phyloP scores from a whole-genome alignment of 2,113 vertebrate species.

The Ascaphus truei region DNA sequence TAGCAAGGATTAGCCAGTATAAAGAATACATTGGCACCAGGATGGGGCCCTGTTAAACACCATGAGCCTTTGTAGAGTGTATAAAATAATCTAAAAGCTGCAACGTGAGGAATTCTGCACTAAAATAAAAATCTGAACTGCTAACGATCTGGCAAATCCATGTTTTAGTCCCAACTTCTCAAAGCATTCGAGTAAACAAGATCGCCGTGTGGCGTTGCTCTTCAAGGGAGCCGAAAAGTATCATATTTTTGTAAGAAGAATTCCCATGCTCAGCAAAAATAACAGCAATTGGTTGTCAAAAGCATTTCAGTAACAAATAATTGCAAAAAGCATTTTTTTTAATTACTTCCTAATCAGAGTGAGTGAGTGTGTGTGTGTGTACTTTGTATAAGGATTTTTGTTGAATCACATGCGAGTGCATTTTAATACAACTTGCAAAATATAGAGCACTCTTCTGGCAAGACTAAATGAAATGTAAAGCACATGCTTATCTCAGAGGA shows the following conservation, averaged over 20 bases:
- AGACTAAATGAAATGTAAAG: slow-evolving; percentile 25
- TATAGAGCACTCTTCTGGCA: background rate
- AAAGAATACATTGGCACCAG: slow-evolving; percentile 53
- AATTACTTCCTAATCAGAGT: too few species aligned
- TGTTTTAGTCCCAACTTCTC: slow-evolving; percentile 10
- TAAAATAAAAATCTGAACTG: background rate
- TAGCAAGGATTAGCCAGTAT: slow-evolving; percentile 62
- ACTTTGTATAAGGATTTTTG: too few species aligned
- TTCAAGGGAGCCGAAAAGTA: background rate
- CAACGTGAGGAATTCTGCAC: background rate
- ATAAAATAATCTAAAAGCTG: background rate
- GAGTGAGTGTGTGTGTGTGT: too few species aligned
- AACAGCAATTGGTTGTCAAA: background rate
- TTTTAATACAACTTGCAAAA: slow-evolving; percentile 21
- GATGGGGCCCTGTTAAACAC: slow-evolving; percentile 44
- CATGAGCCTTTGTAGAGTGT: slow-evolving; percentile 38
- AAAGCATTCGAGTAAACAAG: slow-evolving; percentile 13
- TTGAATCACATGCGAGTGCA: slow-evolving; percentile 1
- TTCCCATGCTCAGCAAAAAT: background rate
- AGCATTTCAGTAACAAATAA: background rate
- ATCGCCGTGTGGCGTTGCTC: background rate
- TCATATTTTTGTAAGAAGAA: background rate
- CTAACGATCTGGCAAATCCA: background rate
- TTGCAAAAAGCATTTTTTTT: background rate
- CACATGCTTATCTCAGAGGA: background rate